Base-by-base conservation (phyloP, 2,113 vertebrate species). In the Gavia stellata region DNA sequence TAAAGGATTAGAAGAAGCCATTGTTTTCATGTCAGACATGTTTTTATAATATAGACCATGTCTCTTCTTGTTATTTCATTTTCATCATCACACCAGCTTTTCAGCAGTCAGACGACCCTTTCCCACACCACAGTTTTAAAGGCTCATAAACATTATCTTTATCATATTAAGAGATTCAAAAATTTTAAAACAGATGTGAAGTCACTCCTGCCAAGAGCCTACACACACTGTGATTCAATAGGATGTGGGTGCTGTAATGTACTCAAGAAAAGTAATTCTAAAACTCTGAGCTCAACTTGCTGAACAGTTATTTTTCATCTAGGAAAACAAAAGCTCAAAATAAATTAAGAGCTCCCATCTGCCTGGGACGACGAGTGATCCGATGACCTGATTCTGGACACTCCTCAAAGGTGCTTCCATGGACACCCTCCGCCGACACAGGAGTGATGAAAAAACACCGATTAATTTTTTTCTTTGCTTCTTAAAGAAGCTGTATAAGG, bases 91-190 rank as follows among this genome's bases (percentile, higher is more conserved):
- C 55, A 79, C 31, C 73, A 72, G 73, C 56, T 94, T 97, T 96
- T 94, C 82, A 92, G 70, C 91, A 95, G 87, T 88, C 94, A 49
- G 45, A 59, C 47, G 45, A 86, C 88, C 81, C 68, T 92, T 95
- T 97, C 92, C 94, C 96, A 96, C 66, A 80, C 91, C 77, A 80
- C 83, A 91, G 92, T 81, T 92, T 96, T 86, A 90, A 89, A 94
- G 90, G 71, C 94, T 97, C 93, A 93, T 93, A 96, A 96, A 93
- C 87, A 89, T 90, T 86, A 93, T 96, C 88, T 96, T 91, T 90
- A 96, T 92, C 94, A 90, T 92, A 97, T 90, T 90, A 74, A 86
- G 82, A 92, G 93, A 95, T 75, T 94, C 72, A 90, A 82, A 96
- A 90, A 68, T 92, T 95, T 81, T 91, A 88, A 95, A 96, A 85